phyloP scores from a whole-genome alignment of 2,888 invertebrate genomes.

The Drosophila koepferae region DNA sequence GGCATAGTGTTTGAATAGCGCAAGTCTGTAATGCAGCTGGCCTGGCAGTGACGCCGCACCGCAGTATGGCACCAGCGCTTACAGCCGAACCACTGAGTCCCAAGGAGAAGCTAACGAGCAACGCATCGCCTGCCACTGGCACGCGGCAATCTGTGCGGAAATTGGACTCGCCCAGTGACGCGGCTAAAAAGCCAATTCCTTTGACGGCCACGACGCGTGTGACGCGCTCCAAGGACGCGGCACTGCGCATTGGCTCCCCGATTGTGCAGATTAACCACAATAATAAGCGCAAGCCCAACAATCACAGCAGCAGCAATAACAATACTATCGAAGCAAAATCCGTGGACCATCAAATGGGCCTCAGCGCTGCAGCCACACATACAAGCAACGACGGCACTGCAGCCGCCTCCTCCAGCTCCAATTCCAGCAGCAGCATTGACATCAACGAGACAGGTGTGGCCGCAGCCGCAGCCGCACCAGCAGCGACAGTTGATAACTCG shows the following conservation, averaged over 20 bases:
- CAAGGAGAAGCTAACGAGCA: constrained; percentile 84
- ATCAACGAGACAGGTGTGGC: constrained; percentile 33
- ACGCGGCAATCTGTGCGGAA: constrained; percentile 62
- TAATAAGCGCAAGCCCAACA: constrained; percentile 55
- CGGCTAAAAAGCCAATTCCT: constrained; percentile 52
- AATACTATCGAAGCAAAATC: constrained; percentile 32
- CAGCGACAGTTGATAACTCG: constrained; percentile 43
- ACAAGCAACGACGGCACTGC: constrained; percentile 60
- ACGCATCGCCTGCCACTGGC: constrained; percentile 81
- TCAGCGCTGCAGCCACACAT: constrained; percentile 68
- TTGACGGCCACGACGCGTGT: constrained; percentile 61
- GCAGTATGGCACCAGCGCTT: constrained; percentile 95
- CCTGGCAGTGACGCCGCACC: constrained; percentile 69
- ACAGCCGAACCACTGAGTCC: constrained; percentile 90
- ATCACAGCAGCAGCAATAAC: constrained; percentile 7
- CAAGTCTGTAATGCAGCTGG: constrained; percentile 63
- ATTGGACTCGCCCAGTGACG: constrained; percentile 50
- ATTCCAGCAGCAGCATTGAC: constrained; percentile 8
- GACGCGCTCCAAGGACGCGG: constrained; percentile 70
- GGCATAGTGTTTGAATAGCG: constrained; percentile 13
- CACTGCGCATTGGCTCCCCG: constrained; percentile 40
- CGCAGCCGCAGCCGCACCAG: constrained; percentile 31
- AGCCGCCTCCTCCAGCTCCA: constrained; percentile 31
- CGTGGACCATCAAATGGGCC: constrained; percentile 77
- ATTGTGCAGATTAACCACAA: constrained; percentile 26